Evolutionary conservation across 2,797 vertebrate species (phyloP), one percentile per base, ranked within the genome.

Genomic region (Alectoris magna): DNA sequence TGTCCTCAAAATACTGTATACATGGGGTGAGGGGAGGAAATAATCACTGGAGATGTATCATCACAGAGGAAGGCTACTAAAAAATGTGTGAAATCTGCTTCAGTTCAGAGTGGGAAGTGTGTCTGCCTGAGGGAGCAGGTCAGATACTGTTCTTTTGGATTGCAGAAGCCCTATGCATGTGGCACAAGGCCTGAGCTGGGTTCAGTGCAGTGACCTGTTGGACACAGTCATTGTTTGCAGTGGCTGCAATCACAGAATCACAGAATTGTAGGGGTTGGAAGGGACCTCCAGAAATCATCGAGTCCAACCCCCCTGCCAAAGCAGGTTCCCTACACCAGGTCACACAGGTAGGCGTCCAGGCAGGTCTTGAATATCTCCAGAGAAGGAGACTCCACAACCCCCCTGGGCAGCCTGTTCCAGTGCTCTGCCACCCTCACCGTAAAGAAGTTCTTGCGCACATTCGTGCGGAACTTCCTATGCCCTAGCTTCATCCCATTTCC

Each of bases 111-210:
- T 36, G 53, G 36, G 27, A 70, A 70, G 10, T 41, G 49, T 15
- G 26, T 53, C 27, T 70, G 27, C 19, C 27, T 39, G 26, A 39
- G 27, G 48, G 27, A 53, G 36, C 14, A 39, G 49, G 67, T 74
- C 19, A 46, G 60, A 44, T 84, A 80, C 0, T 9, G 41, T 83
- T 76, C 2, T 1, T 76, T 73, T n/a, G 36, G 31, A 23, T 69
- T 19, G 1, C 14, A 5, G 84, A 76, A 83, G 38, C 51, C 48
- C 38, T 23, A 69, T 46, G 43, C 11, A 0, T 29, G 41, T 51
- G 63, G 34, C 0, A 1, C 58, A 46, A 74, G 77, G 72, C 55
- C 13, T 0, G 0, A 51, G 44, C 39, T 48, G 43, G 26, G 10
- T 84, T 55, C 43, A 16, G 19, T 24, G 31, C 58, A 81, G 71